phyloP scores from a whole-genome alignment of 2,888 invertebrate species.

The Fabriciana adippe region DNA sequence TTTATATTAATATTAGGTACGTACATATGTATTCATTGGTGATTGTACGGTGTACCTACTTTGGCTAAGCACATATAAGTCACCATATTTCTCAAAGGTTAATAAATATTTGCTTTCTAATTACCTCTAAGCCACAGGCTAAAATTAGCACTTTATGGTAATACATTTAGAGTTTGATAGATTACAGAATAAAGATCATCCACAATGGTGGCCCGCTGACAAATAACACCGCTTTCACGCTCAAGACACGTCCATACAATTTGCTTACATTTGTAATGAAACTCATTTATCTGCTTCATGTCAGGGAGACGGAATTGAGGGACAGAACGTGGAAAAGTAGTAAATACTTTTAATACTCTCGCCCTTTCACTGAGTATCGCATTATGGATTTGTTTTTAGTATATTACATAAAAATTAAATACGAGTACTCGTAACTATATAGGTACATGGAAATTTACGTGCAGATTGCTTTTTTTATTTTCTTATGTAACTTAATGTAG shows the following conservation, averaged over 20 bases:
- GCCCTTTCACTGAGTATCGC: neutral
- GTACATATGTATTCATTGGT: too few species aligned
- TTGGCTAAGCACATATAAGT: too few species aligned
- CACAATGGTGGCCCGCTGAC: constrained; percentile 43
- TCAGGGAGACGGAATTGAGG: constrained; percentile 49
- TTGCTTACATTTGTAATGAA: constrained; percentile 68
- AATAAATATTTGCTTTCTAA: neutral
- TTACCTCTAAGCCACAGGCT: constrained; percentile 16
- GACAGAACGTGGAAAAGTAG: constrained; percentile 22
- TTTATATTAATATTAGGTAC: too few species aligned
- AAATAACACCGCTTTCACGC: constrained; percentile 50
- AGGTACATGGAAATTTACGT: too few species aligned
- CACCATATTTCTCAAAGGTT: too few species aligned
- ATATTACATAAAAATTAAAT: too few species aligned
- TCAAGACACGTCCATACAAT: constrained; percentile 58
- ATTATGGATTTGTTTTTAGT: too few species aligned
- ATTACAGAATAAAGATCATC: constrained; percentile 27
- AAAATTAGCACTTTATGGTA: constrained; percentile 23
- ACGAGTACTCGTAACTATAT: too few species aligned
- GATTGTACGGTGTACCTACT: too few species aligned
- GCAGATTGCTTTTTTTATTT: too few species aligned
- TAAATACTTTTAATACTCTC: constrained; percentile 7
- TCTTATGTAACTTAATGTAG: too few species aligned
- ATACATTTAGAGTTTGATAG: constrained; percentile 28
- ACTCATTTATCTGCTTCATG: constrained; percentile 58